Conservation (phyloP, 2,113 vertebrate genomes). For the Rhizomys pruinosus region DNA sequence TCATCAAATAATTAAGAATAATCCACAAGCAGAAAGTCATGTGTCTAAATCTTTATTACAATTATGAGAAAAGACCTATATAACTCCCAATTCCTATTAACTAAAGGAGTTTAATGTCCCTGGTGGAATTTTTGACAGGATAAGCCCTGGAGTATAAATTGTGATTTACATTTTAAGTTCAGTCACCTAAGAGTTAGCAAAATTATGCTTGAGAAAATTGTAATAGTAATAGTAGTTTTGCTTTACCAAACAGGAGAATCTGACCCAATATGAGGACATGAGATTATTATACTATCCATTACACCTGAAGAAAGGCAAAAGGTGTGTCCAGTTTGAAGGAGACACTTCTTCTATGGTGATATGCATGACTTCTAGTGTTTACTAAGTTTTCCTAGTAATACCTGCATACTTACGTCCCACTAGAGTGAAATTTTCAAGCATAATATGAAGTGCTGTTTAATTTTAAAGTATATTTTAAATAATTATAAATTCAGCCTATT, state of each 20-base stretch:
- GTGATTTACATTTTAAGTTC: conserved; percentile 83
- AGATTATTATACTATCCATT: conserved; percentile 46
- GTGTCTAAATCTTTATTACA: conserved; percentile 76
- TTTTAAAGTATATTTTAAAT: conserved; percentile 65
- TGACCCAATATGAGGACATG: conserved; percentile 51
- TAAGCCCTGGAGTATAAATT: conserved; percentile 82
- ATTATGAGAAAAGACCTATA: conserved; percentile 82
- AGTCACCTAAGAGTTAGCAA: conserved; percentile 80
- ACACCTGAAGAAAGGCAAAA: conserved; percentile 54
- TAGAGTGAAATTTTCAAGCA: neutral
- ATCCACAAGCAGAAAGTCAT: conserved; percentile 65
- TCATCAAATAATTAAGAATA: conserved; percentile 79
- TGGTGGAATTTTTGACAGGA: conserved; percentile 83
- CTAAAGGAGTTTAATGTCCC: conserved; percentile 80
- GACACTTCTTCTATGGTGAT: conserved; percentile 23
- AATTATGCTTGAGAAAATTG: conserved; percentile 72
- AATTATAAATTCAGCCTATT: conserved; percentile 67
- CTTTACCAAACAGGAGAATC: conserved; percentile 74
- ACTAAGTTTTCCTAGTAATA: conserved; percentile 6
- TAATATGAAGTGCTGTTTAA: conserved; percentile 54
- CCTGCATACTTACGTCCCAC: conserved; percentile 20
- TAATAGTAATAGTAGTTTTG: conserved; percentile 57
- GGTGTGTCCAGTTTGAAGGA: conserved; percentile 40
- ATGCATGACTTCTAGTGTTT: conserved; percentile 31
- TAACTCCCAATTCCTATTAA: conserved; percentile 82